Conservation (phyloP, 2,797 vertebrate species). For the Eospalax fontanierii region DNA sequence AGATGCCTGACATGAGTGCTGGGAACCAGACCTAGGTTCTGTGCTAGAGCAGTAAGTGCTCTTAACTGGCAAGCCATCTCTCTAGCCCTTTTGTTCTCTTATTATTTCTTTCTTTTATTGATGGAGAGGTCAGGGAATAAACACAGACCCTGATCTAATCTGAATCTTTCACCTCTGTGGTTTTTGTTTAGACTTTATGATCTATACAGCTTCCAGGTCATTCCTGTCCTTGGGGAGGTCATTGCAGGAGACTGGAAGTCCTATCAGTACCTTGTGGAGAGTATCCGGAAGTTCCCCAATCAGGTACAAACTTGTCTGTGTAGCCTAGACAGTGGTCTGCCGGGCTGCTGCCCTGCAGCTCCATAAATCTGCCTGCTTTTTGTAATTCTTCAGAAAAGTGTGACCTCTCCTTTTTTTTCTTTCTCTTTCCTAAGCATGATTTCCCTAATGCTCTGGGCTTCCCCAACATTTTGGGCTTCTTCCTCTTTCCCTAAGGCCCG, state of each 20-base stretch:
- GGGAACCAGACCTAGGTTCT: not conserved
- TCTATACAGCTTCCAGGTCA: slow-evolving; percentile 97
- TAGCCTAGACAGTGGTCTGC: too few relatives aligned
- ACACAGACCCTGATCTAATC: not conserved
- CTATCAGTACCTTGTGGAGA: slow-evolving; percentile 98
- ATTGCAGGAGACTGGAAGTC: slow-evolving; percentile 99
- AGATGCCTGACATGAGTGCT: not conserved
- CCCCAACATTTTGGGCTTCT: too few relatives aligned
- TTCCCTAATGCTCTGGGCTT: too few relatives aligned
- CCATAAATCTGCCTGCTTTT: too few relatives aligned
- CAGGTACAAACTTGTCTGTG: slow-evolving; percentile 92
- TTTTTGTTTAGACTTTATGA: slow-evolving; percentile 94
- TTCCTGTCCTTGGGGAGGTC: slow-evolving; percentile 97
- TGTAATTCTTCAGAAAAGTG: too few relatives aligned
- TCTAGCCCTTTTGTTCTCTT: too few relatives aligned
- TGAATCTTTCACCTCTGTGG: slow-evolving; percentile 50
- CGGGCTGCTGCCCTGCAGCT: too few relatives aligned
- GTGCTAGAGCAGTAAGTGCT: not conserved
- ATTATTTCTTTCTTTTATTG: not conserved
- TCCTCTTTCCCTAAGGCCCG: too few relatives aligned
- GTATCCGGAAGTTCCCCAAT: slow-evolving; percentile 96
- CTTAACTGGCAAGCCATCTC: not conserved
- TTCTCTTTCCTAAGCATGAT: too few relatives aligned
- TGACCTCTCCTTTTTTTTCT: too few relatives aligned
- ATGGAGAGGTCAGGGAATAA: not conserved